Evolutionary conservation across 2,888 invertebrate genomes (phyloP).

Genomic region (Sphaerophoria rueppellii): DNA sequence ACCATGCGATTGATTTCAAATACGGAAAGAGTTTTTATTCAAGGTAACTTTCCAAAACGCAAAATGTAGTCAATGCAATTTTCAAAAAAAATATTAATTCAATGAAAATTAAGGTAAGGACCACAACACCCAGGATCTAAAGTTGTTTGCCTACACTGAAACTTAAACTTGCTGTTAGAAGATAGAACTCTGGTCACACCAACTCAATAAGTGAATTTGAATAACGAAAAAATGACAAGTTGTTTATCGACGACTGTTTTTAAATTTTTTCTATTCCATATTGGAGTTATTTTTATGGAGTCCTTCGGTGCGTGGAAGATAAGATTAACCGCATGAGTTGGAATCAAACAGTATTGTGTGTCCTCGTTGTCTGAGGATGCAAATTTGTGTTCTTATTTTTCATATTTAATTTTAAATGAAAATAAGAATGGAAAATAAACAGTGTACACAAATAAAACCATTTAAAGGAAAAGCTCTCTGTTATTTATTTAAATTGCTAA

Average conservation of each 20-base stretch:
- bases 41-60: too few species aligned
- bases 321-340: constrained; percentile 53
- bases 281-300: constrained; percentile 23
- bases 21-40: too few species aligned
- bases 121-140: too few species aligned
- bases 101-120: too few species aligned
- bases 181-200: neutral
- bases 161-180: neutral
- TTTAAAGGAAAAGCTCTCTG: neutral
- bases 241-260: constrained; percentile 37
- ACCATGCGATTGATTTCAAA: too few species aligned
- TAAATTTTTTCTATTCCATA: constrained; percentile 18
- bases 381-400: constrained; percentile 2
- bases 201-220: neutral
- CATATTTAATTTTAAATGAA: neutral
- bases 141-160: too few species aligned
- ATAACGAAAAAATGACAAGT: constrained; percentile 6
- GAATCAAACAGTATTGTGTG: constrained; percentile 31
- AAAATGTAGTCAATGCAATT: too few species aligned
- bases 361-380: neutral
- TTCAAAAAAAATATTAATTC: too few species aligned
- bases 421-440: constrained; percentile 3
- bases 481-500: constrained; percentile 7
- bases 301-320: constrained; percentile 54
- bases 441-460: constrained; percentile 9